A percentile compares a stretch with the other conserved stretches of the same genome.
Evolutionary conservation across 2,797 vertebrate species (phyloP).

Genomic region (Falco cherrug): DNA sequence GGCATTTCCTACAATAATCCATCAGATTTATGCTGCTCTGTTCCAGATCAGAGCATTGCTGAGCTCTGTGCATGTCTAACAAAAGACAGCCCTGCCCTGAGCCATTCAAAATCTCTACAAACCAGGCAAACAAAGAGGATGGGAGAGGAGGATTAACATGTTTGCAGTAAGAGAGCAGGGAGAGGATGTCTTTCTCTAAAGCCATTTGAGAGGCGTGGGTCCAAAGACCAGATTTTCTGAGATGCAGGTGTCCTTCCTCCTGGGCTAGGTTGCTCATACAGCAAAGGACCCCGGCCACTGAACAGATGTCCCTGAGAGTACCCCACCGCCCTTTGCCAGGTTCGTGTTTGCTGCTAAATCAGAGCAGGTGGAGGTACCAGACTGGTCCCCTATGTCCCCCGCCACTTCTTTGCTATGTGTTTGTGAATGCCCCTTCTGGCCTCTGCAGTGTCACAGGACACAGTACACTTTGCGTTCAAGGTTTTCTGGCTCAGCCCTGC

Average conservation of each 20-base stretch:
- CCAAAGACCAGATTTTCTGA: not conserved
- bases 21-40: constrained; percentile 27
- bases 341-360: not conserved
- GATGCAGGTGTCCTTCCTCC: not conserved
- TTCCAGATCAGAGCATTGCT: not conserved
- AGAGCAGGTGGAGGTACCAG: not conserved
- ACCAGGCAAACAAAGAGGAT: not conserved
- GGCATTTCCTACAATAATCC: constrained; percentile 53
- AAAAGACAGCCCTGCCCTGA: constrained; percentile 7
- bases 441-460: not conserved
- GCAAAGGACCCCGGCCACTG: not conserved
- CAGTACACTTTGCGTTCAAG: not conserved
- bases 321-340: not conserved
- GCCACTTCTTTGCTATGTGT: not conserved
- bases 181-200: not conserved
- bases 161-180: not conserved
- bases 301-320: not conserved
- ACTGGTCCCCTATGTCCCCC: not conserved
- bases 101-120: not conserved
- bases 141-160: not conserved
- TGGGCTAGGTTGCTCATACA: not conserved
- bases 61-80: constrained; percentile 14
- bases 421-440: not conserved
- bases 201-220: not conserved
- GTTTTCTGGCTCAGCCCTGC: not conserved